Evolutionary conservation across 37 sponge, comb jelly and placozoan genomes (phyloP).

Genomic region (Diacarnus erythraeanus): DNA sequence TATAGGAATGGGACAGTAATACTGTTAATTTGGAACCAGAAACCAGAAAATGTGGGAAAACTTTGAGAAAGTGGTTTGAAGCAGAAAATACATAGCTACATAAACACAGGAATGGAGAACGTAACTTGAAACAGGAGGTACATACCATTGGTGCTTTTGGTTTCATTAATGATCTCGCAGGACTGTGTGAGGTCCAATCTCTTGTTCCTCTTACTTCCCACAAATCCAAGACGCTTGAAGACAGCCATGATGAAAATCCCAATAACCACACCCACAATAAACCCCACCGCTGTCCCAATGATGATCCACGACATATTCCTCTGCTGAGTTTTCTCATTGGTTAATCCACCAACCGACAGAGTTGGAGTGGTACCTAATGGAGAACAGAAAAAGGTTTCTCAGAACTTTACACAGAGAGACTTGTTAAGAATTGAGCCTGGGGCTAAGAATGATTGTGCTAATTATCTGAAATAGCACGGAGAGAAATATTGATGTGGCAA

Average conservation of each 20-base stretch:
- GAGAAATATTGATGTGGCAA: too few relatives aligned
- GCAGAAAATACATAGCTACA: too few relatives aligned
- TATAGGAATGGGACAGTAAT: too few relatives aligned
- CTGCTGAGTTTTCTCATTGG: neutral
- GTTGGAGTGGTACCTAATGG: too few relatives aligned
- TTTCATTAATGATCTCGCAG: neutral
- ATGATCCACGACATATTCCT: constrained; percentile 41
- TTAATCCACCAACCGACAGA: neutral
- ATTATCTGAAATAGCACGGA: neutral
- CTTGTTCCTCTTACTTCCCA: neutral
- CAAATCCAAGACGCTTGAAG: constrained; percentile 1
- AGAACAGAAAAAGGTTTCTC: too few relatives aligned
- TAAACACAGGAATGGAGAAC: too few relatives aligned
- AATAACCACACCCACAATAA: constrained; percentile 31
- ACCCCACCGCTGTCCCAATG: constrained; percentile 13
- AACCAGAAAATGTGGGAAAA: too few relatives aligned
- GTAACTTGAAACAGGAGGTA: too few relatives aligned
- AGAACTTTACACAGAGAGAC: neutral
- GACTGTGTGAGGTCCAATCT: neutral
- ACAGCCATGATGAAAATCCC: constrained; percentile 27
- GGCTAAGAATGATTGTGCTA: neutral
- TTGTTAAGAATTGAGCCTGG: neutral
- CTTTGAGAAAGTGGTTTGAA: too few relatives aligned
- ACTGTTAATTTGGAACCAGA: too few relatives aligned
- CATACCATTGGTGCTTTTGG: too few relatives aligned